Percentiles rank a stretch among this genome's conserved stretches.
Evolutionary conservation across 2,797 vertebrate genomes (phyloP).

Genomic region (Alosa sapidissima): DNA sequence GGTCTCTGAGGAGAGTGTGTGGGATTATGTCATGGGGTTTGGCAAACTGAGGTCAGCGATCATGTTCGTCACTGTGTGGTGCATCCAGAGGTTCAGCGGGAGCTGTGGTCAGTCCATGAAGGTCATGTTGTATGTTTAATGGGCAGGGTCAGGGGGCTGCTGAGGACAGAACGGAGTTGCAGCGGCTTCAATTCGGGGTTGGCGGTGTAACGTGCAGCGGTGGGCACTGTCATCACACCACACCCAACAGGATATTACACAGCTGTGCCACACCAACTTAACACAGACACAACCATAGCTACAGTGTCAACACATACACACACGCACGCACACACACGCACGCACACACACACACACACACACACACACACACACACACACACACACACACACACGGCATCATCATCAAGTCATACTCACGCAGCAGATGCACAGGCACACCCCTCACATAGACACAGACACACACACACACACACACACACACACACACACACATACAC

Average conservation of each 20-base stretch:
- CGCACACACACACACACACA: not conserved
- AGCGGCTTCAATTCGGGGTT: not conserved
- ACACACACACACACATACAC: not conserved
- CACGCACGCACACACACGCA: not conserved
- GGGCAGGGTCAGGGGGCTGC: not conserved
- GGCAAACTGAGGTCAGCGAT: not conserved
- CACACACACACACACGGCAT: not conserved
- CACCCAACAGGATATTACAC: not conserved
- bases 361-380: constrained; percentile 22
- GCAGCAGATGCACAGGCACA: not conserved
- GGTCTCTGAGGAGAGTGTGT: not conserved
- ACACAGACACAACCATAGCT: not conserved
- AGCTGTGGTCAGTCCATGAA: not conserved
- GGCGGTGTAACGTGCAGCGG: not conserved
- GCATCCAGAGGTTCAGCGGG: not conserved
- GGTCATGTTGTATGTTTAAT: not conserved
- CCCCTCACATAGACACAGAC: not conserved
- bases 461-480: constrained; percentile 4
- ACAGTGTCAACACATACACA: not conserved
- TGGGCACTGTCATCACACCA: not conserved
- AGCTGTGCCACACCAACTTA: not conserved
- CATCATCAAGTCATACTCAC: not conserved
- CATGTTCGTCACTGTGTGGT: not conserved
- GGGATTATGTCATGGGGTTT: not conserved
- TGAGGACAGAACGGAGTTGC: not conserved